Base-by-base conservation (phyloP, 2,113 vertebrate species). In the Paramisgurnus dabryanus region DNA sequence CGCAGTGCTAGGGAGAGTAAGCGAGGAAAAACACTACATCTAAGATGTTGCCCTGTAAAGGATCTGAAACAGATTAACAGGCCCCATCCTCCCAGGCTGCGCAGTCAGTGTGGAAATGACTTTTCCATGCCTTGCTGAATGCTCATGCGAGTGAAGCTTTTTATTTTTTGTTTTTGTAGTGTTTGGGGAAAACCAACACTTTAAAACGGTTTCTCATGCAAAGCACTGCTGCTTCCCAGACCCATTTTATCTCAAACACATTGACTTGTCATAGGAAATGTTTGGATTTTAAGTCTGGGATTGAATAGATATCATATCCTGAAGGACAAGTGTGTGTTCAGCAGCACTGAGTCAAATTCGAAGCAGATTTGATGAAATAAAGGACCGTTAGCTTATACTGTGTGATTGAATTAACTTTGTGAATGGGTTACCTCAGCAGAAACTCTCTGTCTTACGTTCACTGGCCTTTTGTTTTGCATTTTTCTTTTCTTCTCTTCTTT, bases 191-290 rank as follows among this genome's bases (percentile, higher is more conserved):
- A 68, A 76, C 61, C 34, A 5, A 75, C 87, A 86, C 88, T 87
- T 83, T 87, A 87, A 82, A 76, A 78, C 85, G 87, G 85, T 88
- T 91, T 91, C 88, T 88, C 87, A 91, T 90, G 88, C 88, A 82
- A 34, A 84, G 86, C 78, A 41, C 85, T 27, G 66, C 82, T 68
- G 77, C 7, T 75, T 60, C 6, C 6, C 3, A 2, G 6, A 47
- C 39, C 49, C 47, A 1, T 49, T 71, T 55, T 27, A 22, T 10
- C n/a, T 18, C 40, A 13, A 45, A 12, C 47, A 27, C 73, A 4
- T n/a, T 49, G 43, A 49, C 22, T 64, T 49, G n/a, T 45, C 72
- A 22, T 47, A 18, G 4, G 18, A 63, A 27, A 34, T 64, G 12
- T 15, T 64, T 45, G 41, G 71, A 60, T 45, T 63, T n/a, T 58